Base-by-base conservation (phyloP, 2,797 vertebrate genomes). In the Xyrichtys novacula region DNA sequence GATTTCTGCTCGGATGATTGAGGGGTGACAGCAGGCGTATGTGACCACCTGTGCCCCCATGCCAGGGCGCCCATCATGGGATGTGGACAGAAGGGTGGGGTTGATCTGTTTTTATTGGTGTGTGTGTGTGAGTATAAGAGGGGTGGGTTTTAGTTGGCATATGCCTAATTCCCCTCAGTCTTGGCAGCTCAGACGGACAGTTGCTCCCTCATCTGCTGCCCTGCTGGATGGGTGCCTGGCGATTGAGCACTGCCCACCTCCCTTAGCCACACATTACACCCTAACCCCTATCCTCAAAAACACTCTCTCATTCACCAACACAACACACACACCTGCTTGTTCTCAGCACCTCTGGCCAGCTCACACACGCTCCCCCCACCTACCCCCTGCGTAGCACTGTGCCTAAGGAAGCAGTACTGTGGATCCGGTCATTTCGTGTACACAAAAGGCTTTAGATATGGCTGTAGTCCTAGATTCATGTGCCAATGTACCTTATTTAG, bases 201-300 rank as follows among this genome's bases (percentile, higher is more conserved):
- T 91, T 86, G 87, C 88, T 89, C 76, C 82, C 80, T 91, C 88
- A 91, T 93, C 88, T 93, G 90, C 89, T 89, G 77, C 88, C 81
- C 84, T 81, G 83, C 78, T 93, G 91, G 89, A 90, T 42, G 54
- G 53, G 28, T 84, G 81, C 83, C 87, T 76, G 68, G 77, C 79
- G 72, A 76, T 71, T 85, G 84, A 85, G 70, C 50, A 20, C 76
- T 74, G 78, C 70, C 84, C 68, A 43, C 75, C 80, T 83, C 76
- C 58, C 74, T 70, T 59, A 56, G 46, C 57, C 16, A 65, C 59
- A 47, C 68, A 62, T 56, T 25, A 12, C 14, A 56, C 29, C 20
- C 28, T 26, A 52, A 19, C 34, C 58, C 36, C 50, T 43, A 26
- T 54, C 60, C 53, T 60, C 73, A 61, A 29, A 61, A 64, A 63